Evolutionary conservation across 2,113 vertebrate species (phyloP), one percentile per base, ranked within the genome.

Genomic region (Ceuthmochares aereus): DNA sequence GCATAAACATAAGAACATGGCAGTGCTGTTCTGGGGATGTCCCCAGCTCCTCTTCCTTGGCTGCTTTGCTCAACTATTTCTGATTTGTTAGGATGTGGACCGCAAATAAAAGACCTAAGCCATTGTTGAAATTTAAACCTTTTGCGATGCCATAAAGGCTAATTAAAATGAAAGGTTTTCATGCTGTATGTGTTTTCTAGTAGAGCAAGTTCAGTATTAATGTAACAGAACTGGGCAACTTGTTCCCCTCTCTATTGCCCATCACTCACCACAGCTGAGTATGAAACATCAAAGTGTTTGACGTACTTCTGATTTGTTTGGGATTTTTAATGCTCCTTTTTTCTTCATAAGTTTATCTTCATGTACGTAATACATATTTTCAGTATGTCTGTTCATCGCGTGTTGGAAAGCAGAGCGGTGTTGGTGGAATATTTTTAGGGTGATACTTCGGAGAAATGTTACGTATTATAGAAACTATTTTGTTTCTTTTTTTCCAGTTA

Each of bases 1-100:
- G 37, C 5, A 1, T 40, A 22, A 34, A 7, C 11, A 4, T 21
- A 16, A 78, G 30, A 51, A 7, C 6, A 5, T 1, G 22, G 51
- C 0, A 2, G 10, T 16, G 29, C 18, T 55, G 52, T 3, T 66
- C 17, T 79, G 75, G 43, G 45, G 9, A 5, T 26, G 42, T 62
- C 56, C 36, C 27, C 68, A 40, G 20, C 10, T 64, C 25, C 5
- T 74, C 49, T 76, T 59, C 34, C 36, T 59, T 4, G 6, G 21
- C 40, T 45, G 9, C 25, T 69, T 82, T 1, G 8, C 13, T 62
- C 10, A 14, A 9, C 8, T 49, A 1, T 70, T 68, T 37, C 32
- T 13, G 7, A 49, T 21, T 23, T 45, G 30, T 59, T 0, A n/a
- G 22, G 32, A 36, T 32, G 22, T 22, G 43, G 32, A 26, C 32